Base-by-base conservation (phyloP, 2,113 vertebrate genomes). In the Coreoperca whiteheadi region DNA sequence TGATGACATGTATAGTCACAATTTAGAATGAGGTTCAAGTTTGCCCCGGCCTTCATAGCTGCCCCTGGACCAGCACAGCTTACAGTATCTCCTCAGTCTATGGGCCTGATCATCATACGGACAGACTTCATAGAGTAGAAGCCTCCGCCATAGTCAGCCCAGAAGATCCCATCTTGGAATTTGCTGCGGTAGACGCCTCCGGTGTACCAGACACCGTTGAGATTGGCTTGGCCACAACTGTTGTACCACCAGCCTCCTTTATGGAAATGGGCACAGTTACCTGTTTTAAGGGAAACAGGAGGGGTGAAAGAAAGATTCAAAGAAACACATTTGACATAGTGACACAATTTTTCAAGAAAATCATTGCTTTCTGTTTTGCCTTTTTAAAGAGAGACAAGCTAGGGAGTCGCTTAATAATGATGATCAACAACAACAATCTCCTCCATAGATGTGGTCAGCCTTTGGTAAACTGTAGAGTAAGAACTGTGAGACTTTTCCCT, bases 211-310 rank as follows among this genome's bases (percentile, higher is more conserved):
- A 99, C 97, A 20, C 98, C 98, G 0, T 99, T 99, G 0, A 99
- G 96, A 87, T 99, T 99, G 37, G 97, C 95, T 83, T 99, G 98
- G 25, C 98, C 98, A 0, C 98, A 99, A 0, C 97, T 96, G 0
- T 98, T 99, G 95, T 99, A 99, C 98, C 98, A 99, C 98, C 98
- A 99, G 69, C 98, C 98, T 4, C 97, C 98, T 94, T 99, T 99
- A 76, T 99, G 97, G 89, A 99, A 99, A 87, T 99, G 97, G 16
- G 98, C 98, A 23, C 98, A 99, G 95, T 99, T 99, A 75, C 98
- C 98, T 99, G 93, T 41, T 15, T 64, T 4, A 79, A n/a, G 77
- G n/a, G 9, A 50, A 89, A 81, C 28, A 56, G 53, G 41, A 51
- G 54, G 11, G 4, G 18, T 8, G 30, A 56, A 57, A 37, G 39